Percentiles rank a stretch among this genome's conserved stretches.
Conservation (phyloP, 2,113 vertebrate species). For the Takifugu bimaculatus region DNA sequence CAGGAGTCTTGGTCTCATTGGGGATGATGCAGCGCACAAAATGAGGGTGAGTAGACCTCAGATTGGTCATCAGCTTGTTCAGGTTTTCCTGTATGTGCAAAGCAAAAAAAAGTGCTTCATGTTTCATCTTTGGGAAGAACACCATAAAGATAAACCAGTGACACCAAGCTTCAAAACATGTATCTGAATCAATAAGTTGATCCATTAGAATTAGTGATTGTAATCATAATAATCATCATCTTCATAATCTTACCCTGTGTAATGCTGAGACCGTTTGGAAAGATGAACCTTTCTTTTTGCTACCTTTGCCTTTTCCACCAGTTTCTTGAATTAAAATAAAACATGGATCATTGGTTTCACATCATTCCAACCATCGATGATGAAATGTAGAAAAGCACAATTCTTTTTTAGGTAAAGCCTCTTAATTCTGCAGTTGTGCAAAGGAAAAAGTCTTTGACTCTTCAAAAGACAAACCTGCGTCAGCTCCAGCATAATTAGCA, state of each 20-base stretch:
- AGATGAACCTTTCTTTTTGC: conserved; percentile 91
- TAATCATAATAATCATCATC: too few species aligned
- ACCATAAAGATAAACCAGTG: too few species aligned
- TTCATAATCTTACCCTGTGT: conserved; percentile 76
- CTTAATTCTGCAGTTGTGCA: conserved; percentile 49
- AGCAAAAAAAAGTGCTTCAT: too few species aligned
- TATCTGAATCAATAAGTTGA: too few species aligned
- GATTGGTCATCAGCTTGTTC: conserved; percentile 93
- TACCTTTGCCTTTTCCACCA: conserved; percentile 71
- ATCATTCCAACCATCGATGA: conserved; percentile 31
- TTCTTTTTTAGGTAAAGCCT: too few species aligned
- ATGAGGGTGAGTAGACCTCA: conserved; percentile 89
- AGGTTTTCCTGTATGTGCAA: conserved; percentile 82
- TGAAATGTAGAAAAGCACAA: neutral
- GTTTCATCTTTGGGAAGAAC: too few species aligned
- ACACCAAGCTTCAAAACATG: too few species aligned
- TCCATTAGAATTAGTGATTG: too few species aligned
- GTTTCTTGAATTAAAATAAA: rapidly evolving
- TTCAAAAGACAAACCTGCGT: conserved; percentile 59
- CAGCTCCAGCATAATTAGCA: conserved; percentile 78
- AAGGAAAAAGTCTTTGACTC: conserved; percentile 12
- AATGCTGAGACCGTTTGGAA: conserved; percentile 92
- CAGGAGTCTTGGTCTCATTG: conserved; percentile 88
- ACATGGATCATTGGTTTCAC: too few species aligned
- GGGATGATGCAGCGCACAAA: conserved; percentile 93